Base-by-base conservation (phyloP, 2,888 invertebrate genomes). In the Lithophane ornitopus region DNA sequence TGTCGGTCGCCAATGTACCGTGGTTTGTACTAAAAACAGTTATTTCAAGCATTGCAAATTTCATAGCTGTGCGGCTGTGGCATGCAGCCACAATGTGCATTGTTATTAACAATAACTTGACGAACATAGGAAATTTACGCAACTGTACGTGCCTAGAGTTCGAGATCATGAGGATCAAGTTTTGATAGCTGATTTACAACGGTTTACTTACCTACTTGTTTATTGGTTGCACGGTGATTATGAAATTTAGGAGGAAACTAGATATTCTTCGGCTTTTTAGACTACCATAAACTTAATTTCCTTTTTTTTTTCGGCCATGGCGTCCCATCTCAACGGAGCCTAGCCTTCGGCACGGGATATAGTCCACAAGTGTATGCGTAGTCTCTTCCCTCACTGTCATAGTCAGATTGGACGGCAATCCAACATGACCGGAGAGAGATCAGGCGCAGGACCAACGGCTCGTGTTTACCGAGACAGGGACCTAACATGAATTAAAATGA, bases 61-160 rank as follows among this genome's bases (percentile, higher is more conserved):
- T 84, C 87, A 84, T 82, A 76, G 81, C 81, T 63, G 56, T 49
- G 77, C 76, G 77, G 79, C 81, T 58, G 66, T 34, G 79, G 79
- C 82, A 63, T 81, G 77, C 81, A 68, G 86, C 84, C 86, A 91
- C 90, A 91, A 90, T 91, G 79, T 77, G 75, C 83, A 89, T 91
- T 90, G 91, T 91, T 90, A 81, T 80, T 84, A 88, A 89, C 89
- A 88, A 87, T 89, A 85, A 89, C 75, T 86, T 81, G 74, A 82
- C 70, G 74, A 72, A 82, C 81, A 52, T 84, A 81, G 78, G 67
- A 70, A 63, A 56, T 67, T 87, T 87, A 71, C 85, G 84, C 80
- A 88, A 87, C 26, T 19, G 7, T 63, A 81, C 85, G 87, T 88
- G 88, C 67, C 80, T 84, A 79, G 79, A 76, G 65, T 80, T 72